Evolutionary conservation across 2,888 invertebrate genomes (phyloP).

Genomic region (Sesia bembeciformis): DNA sequence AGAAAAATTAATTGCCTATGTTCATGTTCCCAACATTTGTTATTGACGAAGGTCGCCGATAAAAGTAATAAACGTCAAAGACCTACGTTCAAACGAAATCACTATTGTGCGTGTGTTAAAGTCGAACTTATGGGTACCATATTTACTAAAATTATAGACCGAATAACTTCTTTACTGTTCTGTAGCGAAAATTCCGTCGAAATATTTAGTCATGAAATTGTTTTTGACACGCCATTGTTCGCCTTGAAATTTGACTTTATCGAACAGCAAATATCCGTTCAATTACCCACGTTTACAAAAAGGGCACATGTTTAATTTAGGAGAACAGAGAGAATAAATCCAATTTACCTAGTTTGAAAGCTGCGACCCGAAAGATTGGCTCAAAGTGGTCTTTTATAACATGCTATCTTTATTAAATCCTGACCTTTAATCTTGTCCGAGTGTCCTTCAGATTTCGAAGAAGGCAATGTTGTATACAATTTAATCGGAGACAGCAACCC

Average conservation of each 20-base stretch:
- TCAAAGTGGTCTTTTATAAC: not conserved
- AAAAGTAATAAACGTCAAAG: not conserved
- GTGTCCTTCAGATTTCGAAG: not conserved
- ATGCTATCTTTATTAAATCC: not conserved
- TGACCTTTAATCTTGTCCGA: not conserved
- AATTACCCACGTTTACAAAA: not conserved
- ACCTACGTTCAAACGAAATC: not conserved
- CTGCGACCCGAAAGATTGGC: not conserved
- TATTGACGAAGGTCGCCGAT: not conserved
- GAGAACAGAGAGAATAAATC: not conserved
- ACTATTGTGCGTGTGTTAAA: conserved; percentile 14
- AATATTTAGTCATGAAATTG: conserved; percentile 31
- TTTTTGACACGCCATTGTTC: conserved; percentile 41
- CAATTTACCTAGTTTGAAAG: not conserved
- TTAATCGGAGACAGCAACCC: not conserved
- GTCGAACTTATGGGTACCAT: conserved; percentile 13
- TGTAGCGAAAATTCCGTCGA: conserved; percentile 24
- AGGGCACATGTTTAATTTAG: not conserved
- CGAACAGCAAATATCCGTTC: conserved; percentile 6
- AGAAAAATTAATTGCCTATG: not conserved
- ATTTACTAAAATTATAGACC: conserved; percentile 23
- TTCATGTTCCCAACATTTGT: not conserved
- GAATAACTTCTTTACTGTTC: conserved; percentile 22
- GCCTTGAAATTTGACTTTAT: conserved; percentile 37
- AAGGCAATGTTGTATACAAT: not conserved